Conservation (phyloP, 1,140 invertebrate species). For the Drosophila ercepeae region DNA sequence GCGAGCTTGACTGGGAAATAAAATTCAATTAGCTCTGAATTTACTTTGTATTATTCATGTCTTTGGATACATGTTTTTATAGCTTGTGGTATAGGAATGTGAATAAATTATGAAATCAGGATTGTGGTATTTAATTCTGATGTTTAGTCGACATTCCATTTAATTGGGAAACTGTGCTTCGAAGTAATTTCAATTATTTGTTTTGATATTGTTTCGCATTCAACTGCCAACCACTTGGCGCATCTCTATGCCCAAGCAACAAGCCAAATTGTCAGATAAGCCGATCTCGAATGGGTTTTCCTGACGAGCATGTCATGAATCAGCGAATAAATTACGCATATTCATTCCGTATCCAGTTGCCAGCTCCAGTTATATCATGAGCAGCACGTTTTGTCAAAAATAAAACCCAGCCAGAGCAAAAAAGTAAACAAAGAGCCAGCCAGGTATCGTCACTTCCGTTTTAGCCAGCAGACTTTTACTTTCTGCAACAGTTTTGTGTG, state of each 20-base stretch:
- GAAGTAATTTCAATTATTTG: too few species aligned
- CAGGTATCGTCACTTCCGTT: constrained; percentile 62
- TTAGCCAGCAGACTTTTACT: constrained; percentile 65
- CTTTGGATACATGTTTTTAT: neutral
- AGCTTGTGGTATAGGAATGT: neutral
- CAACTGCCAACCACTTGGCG: constrained; percentile 18
- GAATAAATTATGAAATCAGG: neutral
- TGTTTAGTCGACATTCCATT: neutral
- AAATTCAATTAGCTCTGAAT: neutral
- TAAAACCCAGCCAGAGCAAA: constrained; percentile 18
- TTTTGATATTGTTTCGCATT: neutral
- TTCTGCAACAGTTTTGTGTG: constrained; percentile 43
- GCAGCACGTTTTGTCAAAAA: constrained; percentile 51
- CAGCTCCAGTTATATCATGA: constrained; percentile 53
- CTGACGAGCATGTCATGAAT: constrained; percentile 29
- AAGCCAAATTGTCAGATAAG: constrained; percentile 20
- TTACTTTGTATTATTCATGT: neutral
- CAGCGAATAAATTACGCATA: constrained; percentile 41
- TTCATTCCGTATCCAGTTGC: constrained; percentile 40
- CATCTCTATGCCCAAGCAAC: constrained; percentile 14
- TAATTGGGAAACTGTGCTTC: neutral
- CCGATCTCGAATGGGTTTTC: constrained; percentile 46
- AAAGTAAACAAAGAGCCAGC: constrained; percentile 23
- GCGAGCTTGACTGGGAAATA: neutral
- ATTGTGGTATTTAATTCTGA: neutral